Conservation (phyloP, 1,140 invertebrate genomes). For the Pinna nobilis region DNA sequence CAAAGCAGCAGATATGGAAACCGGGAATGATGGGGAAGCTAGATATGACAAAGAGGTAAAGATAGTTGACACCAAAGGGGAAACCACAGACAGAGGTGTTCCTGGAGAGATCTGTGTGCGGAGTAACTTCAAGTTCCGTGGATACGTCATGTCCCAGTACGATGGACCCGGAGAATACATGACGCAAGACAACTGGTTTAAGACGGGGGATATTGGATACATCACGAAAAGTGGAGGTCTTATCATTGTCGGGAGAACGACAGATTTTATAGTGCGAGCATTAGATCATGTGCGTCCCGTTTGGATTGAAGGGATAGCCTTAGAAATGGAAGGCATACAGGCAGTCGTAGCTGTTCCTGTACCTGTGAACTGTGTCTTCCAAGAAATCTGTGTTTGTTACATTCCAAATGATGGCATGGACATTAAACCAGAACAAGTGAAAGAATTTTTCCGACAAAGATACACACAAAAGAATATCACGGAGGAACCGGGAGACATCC, state of each 20-base stretch:
- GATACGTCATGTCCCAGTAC: conserved; percentile 38
- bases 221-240: conserved; percentile 30
- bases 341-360: conserved; percentile 16
- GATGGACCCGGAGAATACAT: conserved; percentile 23
- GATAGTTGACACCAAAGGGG: conserved; percentile 33
- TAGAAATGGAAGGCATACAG: neutral
- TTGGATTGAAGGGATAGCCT: conserved; percentile 8
- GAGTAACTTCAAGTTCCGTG: conserved; percentile 15
- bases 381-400: conserved; percentile 26
- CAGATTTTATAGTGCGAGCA: conserved; percentile 32
- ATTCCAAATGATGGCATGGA: neutral
- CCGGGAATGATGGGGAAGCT: conserved; percentile 5
- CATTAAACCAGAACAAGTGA: neutral
- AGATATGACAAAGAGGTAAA: conserved; percentile 33
- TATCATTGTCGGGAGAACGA: conserved; percentile 40
- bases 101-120: conserved; percentile 33
- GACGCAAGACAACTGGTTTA: conserved; percentile 42
- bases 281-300: conserved; percentile 10
- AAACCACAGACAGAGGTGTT: conserved; percentile 5
- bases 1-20: conserved; percentile 1
- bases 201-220: conserved; percentile 41
- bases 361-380: conserved; percentile 15
- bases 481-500: conserved; percentile 21
- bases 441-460: conserved; percentile 1
- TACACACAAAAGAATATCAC: neutral